Evolutionary conservation across 2,113 vertebrate species (phyloP).

Genomic region (Eulemur macaco): DNA sequence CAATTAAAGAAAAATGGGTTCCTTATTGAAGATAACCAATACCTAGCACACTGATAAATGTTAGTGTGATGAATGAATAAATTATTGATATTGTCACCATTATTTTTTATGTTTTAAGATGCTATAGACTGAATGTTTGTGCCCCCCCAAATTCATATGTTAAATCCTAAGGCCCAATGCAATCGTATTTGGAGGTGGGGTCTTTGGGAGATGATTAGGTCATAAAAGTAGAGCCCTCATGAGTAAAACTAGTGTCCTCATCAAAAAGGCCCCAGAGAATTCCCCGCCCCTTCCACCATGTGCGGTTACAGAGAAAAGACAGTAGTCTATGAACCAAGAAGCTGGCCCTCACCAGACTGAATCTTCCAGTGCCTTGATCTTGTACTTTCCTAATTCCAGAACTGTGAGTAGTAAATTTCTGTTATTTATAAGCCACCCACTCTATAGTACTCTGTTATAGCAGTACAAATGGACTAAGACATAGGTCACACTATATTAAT

Average conservation of each 20-base stretch:
- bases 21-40: background rate
- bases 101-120: background rate
- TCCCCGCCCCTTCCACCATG: background rate
- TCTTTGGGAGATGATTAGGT: background rate
- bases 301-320: background rate
- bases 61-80: background rate
- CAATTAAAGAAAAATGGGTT: background rate
- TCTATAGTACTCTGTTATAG: background rate
- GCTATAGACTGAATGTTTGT: background rate
- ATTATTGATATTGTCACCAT: background rate
- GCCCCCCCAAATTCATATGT: background rate
- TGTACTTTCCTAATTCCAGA: background rate
- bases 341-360: background rate
- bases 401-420: background rate
- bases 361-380: background rate
- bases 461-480: background rate
- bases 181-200: background rate
- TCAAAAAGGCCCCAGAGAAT: background rate
- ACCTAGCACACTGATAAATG: background rate
- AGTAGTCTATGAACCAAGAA: background rate
- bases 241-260: background rate
- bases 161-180: background rate
- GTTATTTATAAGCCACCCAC: background rate
- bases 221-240: background rate
- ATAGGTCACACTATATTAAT: background rate